Conservation (phyloP, 2,113 vertebrate species). For the Myotis yumanensis region DNA sequence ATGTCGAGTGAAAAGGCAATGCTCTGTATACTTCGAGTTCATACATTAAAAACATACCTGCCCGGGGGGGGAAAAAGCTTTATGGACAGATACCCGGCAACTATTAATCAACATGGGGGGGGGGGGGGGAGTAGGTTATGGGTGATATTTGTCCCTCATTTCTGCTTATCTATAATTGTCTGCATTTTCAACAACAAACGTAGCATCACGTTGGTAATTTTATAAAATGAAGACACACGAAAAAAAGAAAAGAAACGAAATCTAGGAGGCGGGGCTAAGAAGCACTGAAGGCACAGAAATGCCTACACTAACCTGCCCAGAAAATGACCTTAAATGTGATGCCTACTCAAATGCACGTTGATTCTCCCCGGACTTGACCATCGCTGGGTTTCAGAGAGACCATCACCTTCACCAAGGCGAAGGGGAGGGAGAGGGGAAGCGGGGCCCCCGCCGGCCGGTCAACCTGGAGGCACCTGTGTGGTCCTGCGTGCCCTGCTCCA, state of each 20-base stretch:
- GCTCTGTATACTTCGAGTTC: not conserved
- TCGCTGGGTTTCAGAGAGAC: not conserved
- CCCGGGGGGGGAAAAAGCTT: not conserved
- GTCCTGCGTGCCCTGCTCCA: not conserved
- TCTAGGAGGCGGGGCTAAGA: not conserved
- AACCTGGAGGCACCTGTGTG: not conserved
- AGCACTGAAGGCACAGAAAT: not conserved
- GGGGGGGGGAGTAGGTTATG: fast-evolving
- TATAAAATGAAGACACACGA: not conserved
- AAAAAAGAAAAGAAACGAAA: not conserved
- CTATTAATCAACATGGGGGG: no score
- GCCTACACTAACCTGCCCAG: not conserved
- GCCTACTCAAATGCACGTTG: not conserved
- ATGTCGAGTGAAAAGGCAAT: not conserved
- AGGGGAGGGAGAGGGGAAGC: not conserved
- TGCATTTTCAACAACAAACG: not conserved
- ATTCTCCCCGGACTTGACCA: not conserved
- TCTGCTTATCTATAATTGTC: not conserved
- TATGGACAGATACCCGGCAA: not conserved
- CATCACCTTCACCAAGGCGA: not conserved
- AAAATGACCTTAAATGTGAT: not conserved
- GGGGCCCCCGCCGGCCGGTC: fast-evolving
- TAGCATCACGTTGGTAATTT: not conserved
- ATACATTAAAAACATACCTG: not conserved
- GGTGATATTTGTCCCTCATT: not conserved